A percentile compares a stretch with the other conserved stretches of the same genome.
Conservation (phyloP, 2,113 vertebrate species). For the Indicator indicator region DNA sequence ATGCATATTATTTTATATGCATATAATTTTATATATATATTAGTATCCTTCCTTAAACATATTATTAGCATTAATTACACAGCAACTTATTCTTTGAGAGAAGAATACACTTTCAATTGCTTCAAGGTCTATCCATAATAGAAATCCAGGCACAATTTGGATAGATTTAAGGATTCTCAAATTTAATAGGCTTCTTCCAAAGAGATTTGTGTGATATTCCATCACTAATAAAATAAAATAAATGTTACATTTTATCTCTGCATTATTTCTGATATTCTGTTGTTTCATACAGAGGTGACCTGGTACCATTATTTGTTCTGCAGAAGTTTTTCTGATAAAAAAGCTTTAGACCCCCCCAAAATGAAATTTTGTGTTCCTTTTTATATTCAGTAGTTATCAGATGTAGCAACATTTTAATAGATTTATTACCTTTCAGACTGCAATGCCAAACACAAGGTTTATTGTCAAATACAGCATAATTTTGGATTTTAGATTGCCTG, state of each 20-base stretch:
- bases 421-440: conserved; percentile 72
- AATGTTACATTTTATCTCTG: not conserved
- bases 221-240: not conserved
- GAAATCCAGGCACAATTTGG: not conserved
- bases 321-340: not conserved
- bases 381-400: conserved; percentile 67
- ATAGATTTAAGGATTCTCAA: not conserved
- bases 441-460: conserved; percentile 76
- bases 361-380: conserved; percentile 63
- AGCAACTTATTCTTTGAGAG: not conserved
- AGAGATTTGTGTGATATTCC: not conserved
- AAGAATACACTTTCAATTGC: not conserved
- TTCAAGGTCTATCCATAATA: not conserved
- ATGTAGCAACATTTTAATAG: conserved; percentile 63
- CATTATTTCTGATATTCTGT: not conserved
- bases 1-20: no score
- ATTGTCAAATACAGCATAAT: conserved; percentile 74
- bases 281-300: not conserved
- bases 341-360: conserved; percentile 12
- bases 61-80: not conserved
- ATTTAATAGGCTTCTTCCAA: not conserved
- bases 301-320: conserved; percentile 1
- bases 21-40: not conserved
- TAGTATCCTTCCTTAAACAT: not conserved
- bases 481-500: conserved; percentile 70